phyloP scores from a whole-genome alignment of 1,140 invertebrate genomes.

The Papilio xuthus region DNA sequence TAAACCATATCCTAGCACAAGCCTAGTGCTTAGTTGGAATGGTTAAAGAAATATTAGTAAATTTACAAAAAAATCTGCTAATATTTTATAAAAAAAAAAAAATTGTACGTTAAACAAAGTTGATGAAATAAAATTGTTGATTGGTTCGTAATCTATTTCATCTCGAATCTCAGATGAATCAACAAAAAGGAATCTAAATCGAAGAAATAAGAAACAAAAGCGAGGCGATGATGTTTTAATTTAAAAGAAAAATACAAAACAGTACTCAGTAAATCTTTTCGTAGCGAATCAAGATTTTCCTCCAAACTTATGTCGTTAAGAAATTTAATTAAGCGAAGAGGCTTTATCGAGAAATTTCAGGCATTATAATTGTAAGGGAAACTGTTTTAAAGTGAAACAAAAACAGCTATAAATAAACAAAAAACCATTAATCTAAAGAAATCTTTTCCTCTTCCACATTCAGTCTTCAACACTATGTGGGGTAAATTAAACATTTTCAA shows the following conservation, averaged over 20 bases:
- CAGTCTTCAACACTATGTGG: neutral
- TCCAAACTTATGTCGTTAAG: conserved; percentile 69
- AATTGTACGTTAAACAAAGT: neutral
- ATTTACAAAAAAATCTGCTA: no score
- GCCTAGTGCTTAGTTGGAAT: no score
- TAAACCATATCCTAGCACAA: no score
- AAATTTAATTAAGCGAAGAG: conserved; percentile 74
- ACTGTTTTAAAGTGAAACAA: conserved; percentile 16
- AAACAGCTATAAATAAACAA: neutral
- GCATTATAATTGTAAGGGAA: neutral
- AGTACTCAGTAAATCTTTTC: conserved; percentile 39
- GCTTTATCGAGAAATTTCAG: conserved; percentile 54
- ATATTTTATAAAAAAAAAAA: no score
- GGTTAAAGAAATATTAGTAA: no score
- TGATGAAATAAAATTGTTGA: neutral
- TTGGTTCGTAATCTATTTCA: neutral
- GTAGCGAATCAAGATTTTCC: conserved; percentile 42
- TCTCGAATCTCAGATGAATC: neutral
- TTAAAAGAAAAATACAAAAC: conserved; percentile 40
- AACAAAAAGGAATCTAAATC: conserved; percentile 15
- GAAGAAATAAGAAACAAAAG: conserved; percentile 8
- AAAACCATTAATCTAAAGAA: neutral
- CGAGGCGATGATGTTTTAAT: conserved; percentile 34
- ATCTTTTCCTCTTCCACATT: neutral
- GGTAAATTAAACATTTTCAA: no score